Evolutionary conservation across 53 echinoderm and acorn worm genomes (phyloP).

Genomic region (Echinarachnius parma): DNA sequence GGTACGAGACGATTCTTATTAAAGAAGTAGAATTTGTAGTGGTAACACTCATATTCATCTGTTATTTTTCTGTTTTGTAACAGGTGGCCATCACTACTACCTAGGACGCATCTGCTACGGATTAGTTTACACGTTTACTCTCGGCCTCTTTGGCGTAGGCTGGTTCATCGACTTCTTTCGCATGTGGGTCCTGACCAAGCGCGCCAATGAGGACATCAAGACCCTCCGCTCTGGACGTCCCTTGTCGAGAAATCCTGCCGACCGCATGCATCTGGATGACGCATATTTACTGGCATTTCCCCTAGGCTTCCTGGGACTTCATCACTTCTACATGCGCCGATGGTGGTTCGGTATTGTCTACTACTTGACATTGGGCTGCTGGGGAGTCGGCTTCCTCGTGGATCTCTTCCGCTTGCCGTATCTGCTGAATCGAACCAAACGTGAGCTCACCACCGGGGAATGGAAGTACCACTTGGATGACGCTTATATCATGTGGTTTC

Average conservation of each 20-base stretch:
- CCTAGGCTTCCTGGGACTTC: slow-evolving; percentile 56
- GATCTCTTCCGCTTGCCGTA: slow-evolving; percentile 46
- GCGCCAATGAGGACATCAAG: slow-evolving; percentile 22
- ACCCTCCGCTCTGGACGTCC: slow-evolving; percentile 2
- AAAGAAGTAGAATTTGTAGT: too few species aligned
- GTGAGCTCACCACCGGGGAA: not conserved
- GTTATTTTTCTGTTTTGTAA: too few species aligned
- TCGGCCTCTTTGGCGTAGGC: slow-evolving; percentile 39
- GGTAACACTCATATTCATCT: too few species aligned
- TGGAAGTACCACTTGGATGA: slow-evolving; percentile 8
- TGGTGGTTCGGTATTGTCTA: slow-evolving; percentile 37
- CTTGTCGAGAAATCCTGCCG: not conserved
- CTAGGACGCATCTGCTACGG: slow-evolving; percentile 49
- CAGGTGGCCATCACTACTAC: slow-evolving; percentile 53
- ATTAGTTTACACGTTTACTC: slow-evolving; percentile 13
- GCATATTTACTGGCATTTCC: slow-evolving; percentile 53
- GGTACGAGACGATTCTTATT: too few species aligned
- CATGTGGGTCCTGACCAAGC: slow-evolving; percentile 29
- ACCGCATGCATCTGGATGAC: slow-evolving; percentile 17
- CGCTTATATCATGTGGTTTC: slow-evolving; percentile 48
- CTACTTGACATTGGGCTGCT: slow-evolving; percentile 33
- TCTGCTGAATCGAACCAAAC: slow-evolving; percentile 23
- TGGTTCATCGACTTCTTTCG: slow-evolving; percentile 46
- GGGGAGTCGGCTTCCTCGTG: slow-evolving; percentile 56
- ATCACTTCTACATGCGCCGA: slow-evolving; percentile 64